These are phyloP conservation scores for Odontomachus brunneus DNA, from an alignment of 1,140 invertebrate species.

Conservation along the genomic window DNA sequence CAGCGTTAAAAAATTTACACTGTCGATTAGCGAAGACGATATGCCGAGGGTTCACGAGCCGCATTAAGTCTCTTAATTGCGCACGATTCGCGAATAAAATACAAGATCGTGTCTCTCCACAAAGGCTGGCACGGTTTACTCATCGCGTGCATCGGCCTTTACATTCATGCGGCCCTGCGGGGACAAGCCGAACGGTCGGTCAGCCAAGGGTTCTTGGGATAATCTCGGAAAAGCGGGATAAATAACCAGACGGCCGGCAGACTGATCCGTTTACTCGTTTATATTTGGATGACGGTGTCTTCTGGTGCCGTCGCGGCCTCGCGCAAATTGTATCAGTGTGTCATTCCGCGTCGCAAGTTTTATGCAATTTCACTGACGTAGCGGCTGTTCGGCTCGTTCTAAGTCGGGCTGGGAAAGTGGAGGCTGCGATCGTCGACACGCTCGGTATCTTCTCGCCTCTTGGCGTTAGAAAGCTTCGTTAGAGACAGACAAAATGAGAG, in stretches of 20 bases:
- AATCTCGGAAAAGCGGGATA: conserved; percentile 73
- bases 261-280: conserved; percentile 69
- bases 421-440: conserved; percentile 4
- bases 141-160: background rate
- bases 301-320: conserved; percentile 23
- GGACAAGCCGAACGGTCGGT: conserved; percentile 54
- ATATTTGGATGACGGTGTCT: conserved; percentile 71
- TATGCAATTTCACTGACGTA: conserved; percentile 55
- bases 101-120: background rate
- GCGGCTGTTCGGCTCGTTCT: conserved; percentile 13
- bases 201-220: conserved; percentile 58
- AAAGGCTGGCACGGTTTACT: conserved; percentile 21
- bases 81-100: conserved; percentile 3
- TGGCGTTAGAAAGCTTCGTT: background rate
- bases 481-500: background rate
- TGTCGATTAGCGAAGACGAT: background rate
- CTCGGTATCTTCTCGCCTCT: background rate
- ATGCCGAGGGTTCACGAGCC: background rate
- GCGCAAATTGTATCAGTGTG: conserved; percentile 42
- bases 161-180: conserved; percentile 30
- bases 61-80: background rate
- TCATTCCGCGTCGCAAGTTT: conserved; percentile 45
- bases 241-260: conserved; percentile 69
- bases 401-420: conserved; percentile 1
- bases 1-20: background rate